phyloP scores from a whole-genome alignment of 2,113 vertebrate species.

The Crotalus helleri region DNA sequence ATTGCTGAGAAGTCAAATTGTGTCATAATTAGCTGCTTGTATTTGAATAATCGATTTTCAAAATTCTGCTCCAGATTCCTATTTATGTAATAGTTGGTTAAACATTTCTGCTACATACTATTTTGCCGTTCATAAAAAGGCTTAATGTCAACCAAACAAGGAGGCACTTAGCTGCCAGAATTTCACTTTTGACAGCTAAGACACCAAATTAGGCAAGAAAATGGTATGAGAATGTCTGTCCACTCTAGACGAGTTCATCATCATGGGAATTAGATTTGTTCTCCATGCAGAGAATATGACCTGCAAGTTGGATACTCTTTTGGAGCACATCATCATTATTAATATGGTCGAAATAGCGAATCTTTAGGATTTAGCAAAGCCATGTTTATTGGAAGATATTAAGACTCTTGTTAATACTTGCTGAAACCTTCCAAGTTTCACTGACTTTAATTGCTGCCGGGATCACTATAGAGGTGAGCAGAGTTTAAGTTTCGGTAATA shows the following conservation, averaged over 20 bases:
- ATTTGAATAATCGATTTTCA: neutral
- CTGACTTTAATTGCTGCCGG: neutral
- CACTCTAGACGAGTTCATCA: neutral
- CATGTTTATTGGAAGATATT: neutral
- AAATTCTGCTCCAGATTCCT: neutral
- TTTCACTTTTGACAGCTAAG: neutral
- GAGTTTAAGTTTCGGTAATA: neutral
- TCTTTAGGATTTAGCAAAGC: neutral
- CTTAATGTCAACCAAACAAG: too few species aligned
- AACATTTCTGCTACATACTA: neutral
- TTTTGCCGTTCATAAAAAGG: neutral
- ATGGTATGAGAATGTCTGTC: neutral
- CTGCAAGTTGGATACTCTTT: neutral
- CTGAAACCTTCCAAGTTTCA: neutral
- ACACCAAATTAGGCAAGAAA: neutral
- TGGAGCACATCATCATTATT: neutral
- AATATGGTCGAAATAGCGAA: neutral
- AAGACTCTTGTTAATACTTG: neutral
- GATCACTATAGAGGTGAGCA: neutral
- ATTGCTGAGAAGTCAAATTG: neutral
- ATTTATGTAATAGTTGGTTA: neutral
- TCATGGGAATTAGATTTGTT: neutral
- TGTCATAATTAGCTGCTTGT: neutral
- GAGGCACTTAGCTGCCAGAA: too few species aligned
- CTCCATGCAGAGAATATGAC: neutral